These are phyloP conservation scores for Drosophila siamana DNA, from an alignment of 2,888 invertebrate genomes.

Conservation along the genomic window DNA sequence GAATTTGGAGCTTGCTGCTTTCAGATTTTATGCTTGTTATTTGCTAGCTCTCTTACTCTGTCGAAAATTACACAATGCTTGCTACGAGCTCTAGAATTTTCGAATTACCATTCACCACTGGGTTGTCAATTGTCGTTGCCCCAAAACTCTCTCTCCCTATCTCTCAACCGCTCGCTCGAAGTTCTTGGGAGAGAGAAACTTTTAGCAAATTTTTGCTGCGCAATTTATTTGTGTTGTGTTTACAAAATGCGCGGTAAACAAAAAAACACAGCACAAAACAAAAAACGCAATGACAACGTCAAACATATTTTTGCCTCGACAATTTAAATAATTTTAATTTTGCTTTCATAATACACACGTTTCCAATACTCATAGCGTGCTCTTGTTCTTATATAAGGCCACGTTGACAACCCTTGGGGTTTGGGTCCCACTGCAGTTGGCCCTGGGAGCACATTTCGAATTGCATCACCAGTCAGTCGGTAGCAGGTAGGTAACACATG, in stretches of 20 bases:
- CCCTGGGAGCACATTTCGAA: slow-evolving; percentile 9
- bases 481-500: slow-evolving; percentile 35
- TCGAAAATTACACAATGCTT: neutral
- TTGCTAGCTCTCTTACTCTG: neutral
- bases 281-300: slow-evolving; percentile 52
- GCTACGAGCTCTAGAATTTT: slow-evolving; percentile 31
- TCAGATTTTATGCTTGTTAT: neutral
- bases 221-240: slow-evolving; percentile 75
- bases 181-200: slow-evolving; percentile 49
- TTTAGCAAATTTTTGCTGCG: slow-evolving; percentile 66
- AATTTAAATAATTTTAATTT: slow-evolving; percentile 58
- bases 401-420: slow-evolving; percentile 28
- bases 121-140: slow-evolving; percentile 19
- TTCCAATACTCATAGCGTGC: slow-evolving; percentile 1
- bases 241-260: slow-evolving; percentile 78
- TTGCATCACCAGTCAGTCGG: slow-evolving; percentile 31
- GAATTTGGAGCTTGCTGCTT: slow-evolving; percentile 6
- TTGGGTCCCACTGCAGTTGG: slow-evolving; percentile 1
- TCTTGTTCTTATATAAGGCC: slow-evolving; percentile 20
- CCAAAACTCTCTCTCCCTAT: neutral
- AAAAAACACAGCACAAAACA: slow-evolving; percentile 46
- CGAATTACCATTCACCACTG: slow-evolving; percentile 41
- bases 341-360: slow-evolving; percentile 53
- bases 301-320: slow-evolving; percentile 60
- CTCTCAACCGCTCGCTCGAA: slow-evolving; percentile 10